Evolutionary conservation across 1,140 invertebrate species (phyloP).

Genomic region (Oscheius sp.): DNA sequence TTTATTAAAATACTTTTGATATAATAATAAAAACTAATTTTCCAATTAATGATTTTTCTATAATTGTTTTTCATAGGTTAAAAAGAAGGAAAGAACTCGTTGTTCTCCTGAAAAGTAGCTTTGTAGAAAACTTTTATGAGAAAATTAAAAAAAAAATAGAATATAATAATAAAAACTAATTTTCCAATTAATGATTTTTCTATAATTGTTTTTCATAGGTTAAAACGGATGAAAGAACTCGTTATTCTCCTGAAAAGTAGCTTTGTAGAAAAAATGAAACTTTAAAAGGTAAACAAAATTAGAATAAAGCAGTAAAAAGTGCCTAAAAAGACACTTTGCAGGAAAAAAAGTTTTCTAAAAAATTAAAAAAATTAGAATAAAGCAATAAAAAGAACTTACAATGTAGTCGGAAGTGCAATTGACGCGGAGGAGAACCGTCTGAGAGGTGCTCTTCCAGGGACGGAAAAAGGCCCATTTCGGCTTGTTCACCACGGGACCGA

Average conservation of each 20-base stretch:
- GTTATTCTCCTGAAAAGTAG: not conserved
- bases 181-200: not conserved
- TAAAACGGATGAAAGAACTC: not conserved
- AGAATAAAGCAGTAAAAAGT: not conserved
- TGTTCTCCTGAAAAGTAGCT: slow-evolving; percentile 11
- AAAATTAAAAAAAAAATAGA: not conserved
- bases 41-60: not conserved
- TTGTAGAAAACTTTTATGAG: no score
- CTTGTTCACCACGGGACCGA: slow-evolving; percentile 6
- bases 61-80: not conserved
- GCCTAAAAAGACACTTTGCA: not conserved
- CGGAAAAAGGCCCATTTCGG: slow-evolving; percentile 14
- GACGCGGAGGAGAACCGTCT: slow-evolving; percentile 30
- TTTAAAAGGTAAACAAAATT: slow-evolving; percentile 21
- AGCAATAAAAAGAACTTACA: slow-evolving; percentile 14
- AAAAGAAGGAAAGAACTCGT: slow-evolving; percentile 1
- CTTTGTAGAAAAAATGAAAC: not conserved
- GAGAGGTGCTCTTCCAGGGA: slow-evolving; percentile 16
- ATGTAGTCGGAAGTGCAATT: slow-evolving; percentile 33
- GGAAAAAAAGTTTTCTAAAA: not conserved
- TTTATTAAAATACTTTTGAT: slow-evolving; percentile 3
- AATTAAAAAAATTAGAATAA: slow-evolving; percentile 20
- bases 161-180: not conserved
- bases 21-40: not conserved
- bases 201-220: not conserved